Evolutionary conservation across 1,140 invertebrate species (phyloP), one percentile per base, ranked within the genome.

Genomic region (Formica selysi): DNA sequence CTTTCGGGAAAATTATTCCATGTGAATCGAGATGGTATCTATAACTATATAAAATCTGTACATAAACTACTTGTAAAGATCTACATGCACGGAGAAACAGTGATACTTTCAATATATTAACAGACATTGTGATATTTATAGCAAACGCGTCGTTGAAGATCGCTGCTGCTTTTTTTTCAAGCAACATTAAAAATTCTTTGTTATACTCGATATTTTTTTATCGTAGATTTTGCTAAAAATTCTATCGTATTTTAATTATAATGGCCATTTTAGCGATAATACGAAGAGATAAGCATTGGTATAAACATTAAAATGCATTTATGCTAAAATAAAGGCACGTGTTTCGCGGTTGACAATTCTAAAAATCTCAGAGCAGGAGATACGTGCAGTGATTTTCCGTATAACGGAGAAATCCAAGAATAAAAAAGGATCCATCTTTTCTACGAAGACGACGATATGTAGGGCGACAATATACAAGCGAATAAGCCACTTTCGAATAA

Each of bases 31-130:
- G 16, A 29, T 73, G 65, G 0, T 61, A 81, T 59, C 5, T 71
- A 32, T 73, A 48, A 70, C 19, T 73, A 13, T 61, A 26, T 62
- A 61, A 74, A 71, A 71, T 71, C 38, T 41, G n/a, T 44, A 73
- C 51, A 51, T 19, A 51, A 32, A 83, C 8, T 61, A 22, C 38
- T 73, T 13, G 29, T 29, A 5, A 48, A 11, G 62, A 36, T 44
- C 13, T 32, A 48, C 41, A 48, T 74, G 51, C 71, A 59, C 48
- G 51, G 7, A 36, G 2, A 57, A 59, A 51, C 13, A 48, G 44
- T 16, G 19, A 36, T 32, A 81, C n/a, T 73, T 5, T 61, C 29
- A 29, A 83, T 26, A 7, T 81, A 32, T 26, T 62, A 54, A 62
- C 10, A 41, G 5, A 80, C 10, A 80, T 67, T 19, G 26, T 29